Conservation (phyloP, 2,888 invertebrate species). For the Ormia ochracea region DNA sequence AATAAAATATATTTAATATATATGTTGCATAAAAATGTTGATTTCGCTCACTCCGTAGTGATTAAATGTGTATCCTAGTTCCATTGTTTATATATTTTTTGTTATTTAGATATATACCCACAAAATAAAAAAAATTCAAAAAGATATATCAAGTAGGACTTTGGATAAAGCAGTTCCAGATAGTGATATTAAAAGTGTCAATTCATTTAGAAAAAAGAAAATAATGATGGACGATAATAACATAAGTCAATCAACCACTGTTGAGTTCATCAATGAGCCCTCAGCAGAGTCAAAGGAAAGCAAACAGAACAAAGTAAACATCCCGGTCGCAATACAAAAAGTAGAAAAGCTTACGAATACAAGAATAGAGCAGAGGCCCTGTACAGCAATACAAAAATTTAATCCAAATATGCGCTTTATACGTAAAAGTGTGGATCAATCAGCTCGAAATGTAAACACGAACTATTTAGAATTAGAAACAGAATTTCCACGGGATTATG, state of each 20-base stretch:
- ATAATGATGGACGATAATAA: constrained; percentile 42
- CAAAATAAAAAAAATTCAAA: constrained; percentile 24
- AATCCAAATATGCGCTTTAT: constrained; percentile 74
- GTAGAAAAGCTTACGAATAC: constrained; percentile 10
- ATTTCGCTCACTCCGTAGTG: background rate
- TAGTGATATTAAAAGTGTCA: constrained; percentile 11
- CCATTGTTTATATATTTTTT: background rate
- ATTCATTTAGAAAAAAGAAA: constrained; percentile 12
- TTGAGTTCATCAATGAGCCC: constrained; percentile 14
- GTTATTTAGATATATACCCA: constrained; percentile 14
- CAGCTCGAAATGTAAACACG: constrained; percentile 70
- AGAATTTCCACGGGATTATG: constrained; percentile 77
- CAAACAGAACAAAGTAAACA: constrained; percentile 5
- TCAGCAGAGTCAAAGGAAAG: constrained; percentile 15
- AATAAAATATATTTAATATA: too few species aligned
- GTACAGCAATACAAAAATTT: constrained; percentile 65
- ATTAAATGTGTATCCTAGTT: background rate
- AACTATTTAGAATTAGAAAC: constrained; percentile 75
- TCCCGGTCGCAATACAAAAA: constrained; percentile 28
- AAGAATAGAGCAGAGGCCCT: constrained; percentile 50
- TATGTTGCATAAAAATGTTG: background rate
- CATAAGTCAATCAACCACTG: background rate
- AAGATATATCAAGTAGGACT: constrained; percentile 49
- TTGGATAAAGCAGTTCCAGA: constrained; percentile 1
- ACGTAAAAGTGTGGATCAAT: constrained; percentile 75